Percentiles rank a stretch among this genome's conserved stretches.
Evolutionary conservation across 1,140 invertebrate genomes (phyloP).

Genomic region (Aphelinus certus): DNA sequence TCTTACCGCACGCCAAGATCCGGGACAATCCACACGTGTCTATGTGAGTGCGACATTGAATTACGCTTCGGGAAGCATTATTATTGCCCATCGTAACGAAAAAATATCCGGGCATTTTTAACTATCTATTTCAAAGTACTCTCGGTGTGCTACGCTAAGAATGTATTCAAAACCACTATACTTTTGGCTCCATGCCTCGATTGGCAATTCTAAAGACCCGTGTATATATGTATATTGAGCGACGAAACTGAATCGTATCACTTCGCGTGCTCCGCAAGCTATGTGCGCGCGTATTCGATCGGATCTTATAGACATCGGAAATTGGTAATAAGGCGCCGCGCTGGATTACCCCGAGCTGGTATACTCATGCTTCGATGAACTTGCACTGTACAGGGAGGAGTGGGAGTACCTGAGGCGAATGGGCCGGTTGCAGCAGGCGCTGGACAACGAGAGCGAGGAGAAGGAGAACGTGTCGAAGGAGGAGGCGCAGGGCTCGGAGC

Average conservation of each 20-base stretch:
- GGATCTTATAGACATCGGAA: too few species aligned
- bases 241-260: too few species aligned
- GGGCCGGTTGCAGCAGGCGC: slow-evolving; percentile 55
- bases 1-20: slow-evolving; percentile 91
- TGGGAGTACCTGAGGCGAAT: slow-evolving; percentile 82
- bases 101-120: too few species aligned
- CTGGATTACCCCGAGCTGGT: too few species aligned
- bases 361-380: neutral
- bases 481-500: slow-evolving; percentile 72
- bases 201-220: too few species aligned
- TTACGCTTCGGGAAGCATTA: too few species aligned
- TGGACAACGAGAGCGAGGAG: slow-evolving; percentile 47
- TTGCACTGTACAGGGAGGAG: slow-evolving; percentile 76
- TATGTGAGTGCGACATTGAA: slow-evolving; percentile 72
- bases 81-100: too few species aligned
- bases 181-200: too few species aligned
- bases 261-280: too few species aligned
- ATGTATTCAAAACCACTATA: neutral
- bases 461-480: slow-evolving; percentile 55
- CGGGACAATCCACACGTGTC: slow-evolving; percentile 95
- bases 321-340: too few species aligned
- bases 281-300: too few species aligned
- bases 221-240: too few species aligned
- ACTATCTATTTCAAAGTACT: neutral
- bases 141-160: neutral